Base-by-base conservation (phyloP, 23 tunicate species). In the Styela plicata region DNA sequence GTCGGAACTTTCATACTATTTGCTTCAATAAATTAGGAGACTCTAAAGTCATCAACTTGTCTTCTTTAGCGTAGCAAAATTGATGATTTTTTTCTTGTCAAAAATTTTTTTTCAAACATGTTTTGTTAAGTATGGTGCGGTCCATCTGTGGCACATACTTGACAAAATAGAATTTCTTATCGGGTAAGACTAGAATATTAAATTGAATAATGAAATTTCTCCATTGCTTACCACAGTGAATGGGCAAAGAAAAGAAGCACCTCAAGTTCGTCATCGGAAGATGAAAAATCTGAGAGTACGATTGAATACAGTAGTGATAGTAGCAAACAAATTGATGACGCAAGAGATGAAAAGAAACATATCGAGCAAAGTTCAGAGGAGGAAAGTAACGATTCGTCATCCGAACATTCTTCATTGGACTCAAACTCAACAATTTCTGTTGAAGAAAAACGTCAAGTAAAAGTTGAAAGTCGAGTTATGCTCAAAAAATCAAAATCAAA, bases 261-360 rank as follows among this genome's bases (percentile, higher is more conserved):
- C 20, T 23, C n/a, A 23, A 22, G 34, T 21, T 71, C 35, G 36
- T 26, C 77, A 27, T 21, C 77, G 3, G 29, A 29, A 19, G 31
- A 1, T 22, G 81, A 22, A 23, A 76, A 76, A 76, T 44, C 81
- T 1, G 64, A 70, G 63, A 88, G 92, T 71, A 23, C 57, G 52
- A 25, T 89, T 69, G 97, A 91, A 62, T 91, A 91, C 87, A 91
- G 97, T 67, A 81, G 86, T 24, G 90, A 86, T 69, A 82, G 87
- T 80, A 82, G 84, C 53, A 70, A 74, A 16, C 27, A 5, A 18
- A 16, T 30, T 63, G 73, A 63, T 13, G 79, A n/a, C 25, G 73
- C 28, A 24, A 80, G 69, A 52, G 26, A 64, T 31, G 31, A 35
- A 52, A 52, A 65, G 37, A 29, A 22, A 33, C 22, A 27, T 18